These are phyloP conservation scores for Cyclina sinensis DNA, from an alignment of 1,140 invertebrate genomes.

Conservation along the genomic window DNA sequence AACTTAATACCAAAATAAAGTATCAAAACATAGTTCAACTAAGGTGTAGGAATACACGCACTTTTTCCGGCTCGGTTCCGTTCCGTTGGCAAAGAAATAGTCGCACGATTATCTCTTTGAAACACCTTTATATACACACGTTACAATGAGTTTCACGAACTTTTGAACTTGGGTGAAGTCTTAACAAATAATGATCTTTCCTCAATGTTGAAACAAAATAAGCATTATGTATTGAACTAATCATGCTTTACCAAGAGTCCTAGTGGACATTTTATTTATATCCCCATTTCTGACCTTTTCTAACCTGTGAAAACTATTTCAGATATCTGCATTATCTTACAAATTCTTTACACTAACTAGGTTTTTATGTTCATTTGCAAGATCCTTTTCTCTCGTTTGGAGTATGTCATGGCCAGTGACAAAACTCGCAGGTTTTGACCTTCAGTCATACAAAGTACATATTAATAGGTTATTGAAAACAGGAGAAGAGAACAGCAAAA, in stretches of 20 bases:
- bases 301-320: neutral
- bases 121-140: neutral
- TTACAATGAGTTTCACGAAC: conserved; percentile 15
- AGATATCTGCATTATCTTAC: neutral
- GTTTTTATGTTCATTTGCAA: too few relatives aligned
- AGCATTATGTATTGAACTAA: neutral
- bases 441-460: too few relatives aligned
- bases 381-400: too few relatives aligned
- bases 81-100: neutral
- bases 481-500: too few relatives aligned
- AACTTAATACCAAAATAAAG: too few relatives aligned
- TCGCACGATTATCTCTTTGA: neutral
- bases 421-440: too few relatives aligned
- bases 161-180: conserved; percentile 15
- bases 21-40: too few relatives aligned
- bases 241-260: neutral
- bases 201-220: neutral
- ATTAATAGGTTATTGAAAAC: too few relatives aligned
- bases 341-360: neutral
- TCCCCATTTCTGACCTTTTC: neutral
- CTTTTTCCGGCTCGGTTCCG: too few relatives aligned
- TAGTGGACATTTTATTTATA: neutral
- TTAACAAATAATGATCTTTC: neutral
- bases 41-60: too few relatives aligned
- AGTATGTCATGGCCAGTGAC: too few relatives aligned